Conservation (phyloP, 2,888 invertebrate species). For the Platypus cylindrus region DNA sequence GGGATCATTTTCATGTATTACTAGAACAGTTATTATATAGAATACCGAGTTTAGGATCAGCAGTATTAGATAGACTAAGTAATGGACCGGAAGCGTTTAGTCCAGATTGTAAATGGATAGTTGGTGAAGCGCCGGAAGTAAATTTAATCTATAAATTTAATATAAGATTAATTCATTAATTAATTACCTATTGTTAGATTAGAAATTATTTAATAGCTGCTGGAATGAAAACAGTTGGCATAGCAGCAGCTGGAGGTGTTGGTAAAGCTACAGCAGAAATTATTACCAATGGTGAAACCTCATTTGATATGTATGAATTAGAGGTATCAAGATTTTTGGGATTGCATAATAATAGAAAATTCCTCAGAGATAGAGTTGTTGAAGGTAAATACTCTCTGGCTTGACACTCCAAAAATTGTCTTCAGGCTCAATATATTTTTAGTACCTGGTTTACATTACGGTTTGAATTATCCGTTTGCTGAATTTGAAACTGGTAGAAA, state of each 20-base stretch:
- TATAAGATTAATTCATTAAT: constrained; percentile 1
- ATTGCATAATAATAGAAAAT: constrained; percentile 88
- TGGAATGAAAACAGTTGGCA: constrained; percentile 94
- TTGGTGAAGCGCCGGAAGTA: constrained; percentile 90
- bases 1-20: constrained; percentile 91
- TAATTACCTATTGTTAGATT: constrained; percentile 51
- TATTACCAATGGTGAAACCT: constrained; percentile 69
- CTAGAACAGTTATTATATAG: constrained; percentile 75
- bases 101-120: constrained; percentile 91
- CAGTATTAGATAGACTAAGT: constrained; percentile 65
- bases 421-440: neutral
- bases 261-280: constrained; percentile 81
- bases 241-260: constrained; percentile 90
- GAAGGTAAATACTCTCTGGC: constrained; percentile 47
- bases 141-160: constrained; percentile 6
- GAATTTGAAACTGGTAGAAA: constrained; percentile 80
- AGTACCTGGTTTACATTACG: constrained; percentile 80
- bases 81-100: constrained; percentile 93
- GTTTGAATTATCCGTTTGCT: constrained; percentile 67
- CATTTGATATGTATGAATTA: constrained; percentile 74
- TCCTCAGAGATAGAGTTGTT: constrained; percentile 77
- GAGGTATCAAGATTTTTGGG: constrained; percentile 85
- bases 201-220: constrained; percentile 84
- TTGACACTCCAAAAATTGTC: too few relatives aligned
- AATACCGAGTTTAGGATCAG: constrained; percentile 64